Evolutionary conservation across 2,888 invertebrate species (phyloP).

Genomic region (Drosophila suboccidentalis): DNA sequence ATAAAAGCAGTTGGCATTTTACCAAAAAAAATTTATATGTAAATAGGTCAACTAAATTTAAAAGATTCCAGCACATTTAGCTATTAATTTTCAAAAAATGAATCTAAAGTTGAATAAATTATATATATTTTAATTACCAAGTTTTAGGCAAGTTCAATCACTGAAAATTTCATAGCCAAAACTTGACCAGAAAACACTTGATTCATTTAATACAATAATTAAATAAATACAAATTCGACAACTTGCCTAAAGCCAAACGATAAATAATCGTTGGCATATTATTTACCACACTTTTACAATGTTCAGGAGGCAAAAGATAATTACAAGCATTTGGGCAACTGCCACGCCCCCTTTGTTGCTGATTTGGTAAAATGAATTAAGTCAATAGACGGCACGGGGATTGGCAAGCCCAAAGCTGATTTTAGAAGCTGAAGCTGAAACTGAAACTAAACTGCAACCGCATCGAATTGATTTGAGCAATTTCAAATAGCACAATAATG

Average conservation of each 20-base stretch:
- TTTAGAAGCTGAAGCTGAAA: constrained; percentile 40
- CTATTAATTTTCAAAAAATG: background rate
- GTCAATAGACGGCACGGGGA: constrained; percentile 44
- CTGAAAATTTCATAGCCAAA: background rate
- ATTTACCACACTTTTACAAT: constrained; percentile 6
- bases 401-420: constrained; percentile 43
- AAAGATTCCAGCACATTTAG: background rate
- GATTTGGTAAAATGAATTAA: constrained; percentile 67
- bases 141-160: background rate
- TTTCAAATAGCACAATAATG: constrained; percentile 66
- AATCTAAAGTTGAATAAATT: background rate
- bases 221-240: background rate
- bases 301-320: constrained; percentile 5
- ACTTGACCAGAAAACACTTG: background rate
- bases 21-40: too few species aligned
- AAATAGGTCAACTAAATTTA: too few species aligned
- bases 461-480: constrained; percentile 78
- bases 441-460: constrained; percentile 62
- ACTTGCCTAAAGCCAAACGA: background rate
- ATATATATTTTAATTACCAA: background rate
- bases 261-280: constrained; percentile 10
- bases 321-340: constrained; percentile 8
- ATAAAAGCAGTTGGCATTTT: too few species aligned
- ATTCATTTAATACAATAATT: background rate
- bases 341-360: constrained; percentile 16